phyloP scores from a whole-genome alignment of 1,140 invertebrate genomes.

The Patella vulgata region DNA sequence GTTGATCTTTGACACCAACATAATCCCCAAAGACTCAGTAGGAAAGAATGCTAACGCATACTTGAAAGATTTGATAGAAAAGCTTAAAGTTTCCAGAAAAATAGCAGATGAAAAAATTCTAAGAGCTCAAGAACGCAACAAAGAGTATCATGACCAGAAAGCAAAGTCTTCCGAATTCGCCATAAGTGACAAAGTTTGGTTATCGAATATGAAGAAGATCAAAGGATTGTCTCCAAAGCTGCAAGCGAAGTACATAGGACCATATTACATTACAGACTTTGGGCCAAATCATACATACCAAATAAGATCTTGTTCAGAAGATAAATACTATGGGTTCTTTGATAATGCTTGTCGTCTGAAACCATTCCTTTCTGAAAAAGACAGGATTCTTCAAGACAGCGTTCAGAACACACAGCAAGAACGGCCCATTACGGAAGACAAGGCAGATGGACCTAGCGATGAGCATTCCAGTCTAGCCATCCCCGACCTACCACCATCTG shows the following conservation, averaged over 20 bases:
- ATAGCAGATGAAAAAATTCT: conserved; percentile 23
- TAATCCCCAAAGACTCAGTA: conserved; percentile 9
- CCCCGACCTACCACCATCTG: not conserved
- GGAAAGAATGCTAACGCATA: not conserved
- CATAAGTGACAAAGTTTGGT: conserved; percentile 18
- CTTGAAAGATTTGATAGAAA: not conserved
- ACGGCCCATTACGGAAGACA: not conserved
- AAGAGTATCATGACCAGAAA: conserved; percentile 18
- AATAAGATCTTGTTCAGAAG: conserved; percentile 3
- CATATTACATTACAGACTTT: conserved; percentile 17
- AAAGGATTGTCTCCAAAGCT: conserved; percentile 17
- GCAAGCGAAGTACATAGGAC: conserved; percentile 16
- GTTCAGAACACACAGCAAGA: not conserved
- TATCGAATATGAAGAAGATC: conserved; percentile 1
- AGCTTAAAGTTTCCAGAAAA: conserved; percentile 14
- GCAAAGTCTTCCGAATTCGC: conserved; percentile 14
- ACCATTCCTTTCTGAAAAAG: conserved; percentile 4
- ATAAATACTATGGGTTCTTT: conserved; percentile 14
- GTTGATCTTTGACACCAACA: conserved; percentile 15
- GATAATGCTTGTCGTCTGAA: conserved; percentile 26
- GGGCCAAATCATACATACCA: conserved; percentile 23
- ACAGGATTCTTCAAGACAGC: no score
- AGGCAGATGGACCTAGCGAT: not conserved
- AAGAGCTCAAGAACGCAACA: conserved; percentile 16
- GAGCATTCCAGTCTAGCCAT: not conserved